Conservation (phyloP, 2,888 invertebrate genomes). For the Bellardia bayeri region DNA sequence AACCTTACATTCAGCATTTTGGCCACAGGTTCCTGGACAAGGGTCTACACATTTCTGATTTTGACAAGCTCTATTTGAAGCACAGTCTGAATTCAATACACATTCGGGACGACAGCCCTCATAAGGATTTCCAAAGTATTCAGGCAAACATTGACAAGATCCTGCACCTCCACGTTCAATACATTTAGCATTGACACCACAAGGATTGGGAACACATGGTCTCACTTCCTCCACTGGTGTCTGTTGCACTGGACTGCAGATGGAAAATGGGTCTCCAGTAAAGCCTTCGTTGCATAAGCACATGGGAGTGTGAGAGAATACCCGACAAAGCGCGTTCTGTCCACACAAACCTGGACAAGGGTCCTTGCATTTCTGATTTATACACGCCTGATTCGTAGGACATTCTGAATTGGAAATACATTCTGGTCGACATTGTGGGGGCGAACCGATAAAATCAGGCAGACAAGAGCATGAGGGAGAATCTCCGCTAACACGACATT, state of each 20-base stretch:
- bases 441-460: conserved; percentile 86
- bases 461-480: conserved; percentile 86
- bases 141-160: conserved; percentile 89
- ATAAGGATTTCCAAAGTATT: conserved; percentile 91
- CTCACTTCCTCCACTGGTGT: conserved; percentile 81
- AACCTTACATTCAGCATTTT: conserved; percentile 88
- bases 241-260: conserved; percentile 84
- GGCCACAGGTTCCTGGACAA: conserved; percentile 87
- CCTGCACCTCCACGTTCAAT: conserved; percentile 89
- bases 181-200: conserved; percentile 89
- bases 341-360: conserved; percentile 88
- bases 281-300: conserved; percentile 86
- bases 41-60: conserved; percentile 87
- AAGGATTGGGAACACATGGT: conserved; percentile 86
- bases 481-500: conserved; percentile 86
- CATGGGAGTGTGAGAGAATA: conserved; percentile 86
- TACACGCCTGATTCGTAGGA: conserved; percentile 86
- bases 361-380: conserved; percentile 86
- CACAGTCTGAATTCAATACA: conserved; percentile 87
- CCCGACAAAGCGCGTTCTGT: conserved; percentile 86
- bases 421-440: conserved; percentile 88
- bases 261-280: conserved; percentile 87
- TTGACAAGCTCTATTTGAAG: conserved; percentile 88
- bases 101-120: conserved; percentile 90
- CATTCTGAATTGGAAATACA: conserved; percentile 88